Conservation (phyloP, 2,113 vertebrate genomes). For the Chauna torquata region DNA sequence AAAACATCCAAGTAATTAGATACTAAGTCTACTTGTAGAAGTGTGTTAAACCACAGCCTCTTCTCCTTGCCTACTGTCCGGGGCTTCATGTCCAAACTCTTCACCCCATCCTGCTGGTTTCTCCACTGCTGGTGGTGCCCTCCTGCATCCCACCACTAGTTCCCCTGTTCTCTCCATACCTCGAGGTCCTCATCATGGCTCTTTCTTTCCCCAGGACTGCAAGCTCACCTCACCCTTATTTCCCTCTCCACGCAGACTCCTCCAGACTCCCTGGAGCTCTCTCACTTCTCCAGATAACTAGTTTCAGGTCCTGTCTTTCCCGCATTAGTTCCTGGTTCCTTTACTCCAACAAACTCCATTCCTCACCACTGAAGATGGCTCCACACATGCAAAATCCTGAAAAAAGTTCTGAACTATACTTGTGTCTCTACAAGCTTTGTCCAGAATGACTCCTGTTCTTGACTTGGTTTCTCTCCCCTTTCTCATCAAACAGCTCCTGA, state of each 20-base stretch:
- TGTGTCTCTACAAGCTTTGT: not conserved
- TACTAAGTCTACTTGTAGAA: not conserved
- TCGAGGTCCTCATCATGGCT: not conserved
- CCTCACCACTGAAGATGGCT: not conserved
- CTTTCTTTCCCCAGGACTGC: not conserved
- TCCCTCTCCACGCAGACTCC: not conserved
- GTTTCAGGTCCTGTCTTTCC: not conserved
- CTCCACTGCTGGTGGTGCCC: not conserved
- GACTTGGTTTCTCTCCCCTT: not conserved
- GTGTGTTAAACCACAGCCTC: not conserved
- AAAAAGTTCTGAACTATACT: not conserved
- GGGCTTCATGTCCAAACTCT: not conserved
- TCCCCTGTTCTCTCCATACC: not conserved
- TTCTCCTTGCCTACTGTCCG: not conserved
- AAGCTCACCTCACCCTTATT: not conserved
- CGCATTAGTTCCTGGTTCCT: not conserved
- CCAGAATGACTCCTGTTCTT: not conserved
- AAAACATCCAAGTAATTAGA: not conserved
- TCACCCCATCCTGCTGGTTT: not conserved
- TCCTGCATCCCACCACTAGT: not conserved
- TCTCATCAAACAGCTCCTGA: not conserved
- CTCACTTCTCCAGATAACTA: not conserved
- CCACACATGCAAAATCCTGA: rapidly evolving
- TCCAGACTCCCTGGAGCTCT: not conserved
- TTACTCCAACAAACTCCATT: not conserved